Evolutionary conservation across 92 coral and sea anemone species (phyloP).

Genomic region (Diadumene lineata): DNA sequence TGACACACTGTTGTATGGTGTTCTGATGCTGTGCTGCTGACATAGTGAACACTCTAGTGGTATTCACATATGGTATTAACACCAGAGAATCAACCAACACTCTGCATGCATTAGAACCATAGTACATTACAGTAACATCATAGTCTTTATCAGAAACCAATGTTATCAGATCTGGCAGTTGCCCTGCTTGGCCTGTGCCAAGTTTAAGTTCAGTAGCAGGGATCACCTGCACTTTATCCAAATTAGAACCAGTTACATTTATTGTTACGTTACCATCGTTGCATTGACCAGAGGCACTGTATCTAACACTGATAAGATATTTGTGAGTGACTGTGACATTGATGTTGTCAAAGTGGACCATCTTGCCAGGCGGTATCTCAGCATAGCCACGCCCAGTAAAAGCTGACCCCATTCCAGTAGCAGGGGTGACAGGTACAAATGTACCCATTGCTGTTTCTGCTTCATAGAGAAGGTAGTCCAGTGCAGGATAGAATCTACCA

Average conservation of each 20-base stretch:
- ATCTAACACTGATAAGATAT: slow-evolving; percentile 59
- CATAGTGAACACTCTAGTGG: slow-evolving; percentile 55
- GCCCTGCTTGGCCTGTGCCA: slow-evolving; percentile 44
- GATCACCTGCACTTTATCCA: neutral
- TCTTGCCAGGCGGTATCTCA: slow-evolving; percentile 27
- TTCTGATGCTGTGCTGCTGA: slow-evolving; percentile 33
- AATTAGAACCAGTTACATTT: neutral
- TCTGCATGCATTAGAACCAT: slow-evolving; percentile 34
- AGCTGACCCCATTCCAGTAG: slow-evolving; percentile 35
- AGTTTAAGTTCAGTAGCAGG: slow-evolving; percentile 16
- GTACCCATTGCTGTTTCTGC: slow-evolving; percentile 58
- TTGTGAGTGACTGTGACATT: slow-evolving; percentile 35
- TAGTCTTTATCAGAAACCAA: slow-evolving; percentile 25
- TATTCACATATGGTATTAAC: slow-evolving; percentile 60
- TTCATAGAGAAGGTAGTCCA: slow-evolving; percentile 71
- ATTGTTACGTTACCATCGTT: neutral
- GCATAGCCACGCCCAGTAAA: slow-evolving; percentile 80
- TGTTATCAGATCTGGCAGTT: slow-evolving; percentile 18
- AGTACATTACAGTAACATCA: slow-evolving; percentile 45
- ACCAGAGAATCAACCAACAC: slow-evolving; percentile 75
- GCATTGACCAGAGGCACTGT: slow-evolving; percentile 44
- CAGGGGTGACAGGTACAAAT: slow-evolving; percentile 34
- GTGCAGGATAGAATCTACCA: slow-evolving; percentile 62
- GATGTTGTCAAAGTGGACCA: slow-evolving; percentile 31
- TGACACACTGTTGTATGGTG: slow-evolving; percentile 48